These are phyloP conservation scores for Uropsilus gracilis DNA, from an alignment of 2,113 vertebrate species.

Conservation along the genomic window DNA sequence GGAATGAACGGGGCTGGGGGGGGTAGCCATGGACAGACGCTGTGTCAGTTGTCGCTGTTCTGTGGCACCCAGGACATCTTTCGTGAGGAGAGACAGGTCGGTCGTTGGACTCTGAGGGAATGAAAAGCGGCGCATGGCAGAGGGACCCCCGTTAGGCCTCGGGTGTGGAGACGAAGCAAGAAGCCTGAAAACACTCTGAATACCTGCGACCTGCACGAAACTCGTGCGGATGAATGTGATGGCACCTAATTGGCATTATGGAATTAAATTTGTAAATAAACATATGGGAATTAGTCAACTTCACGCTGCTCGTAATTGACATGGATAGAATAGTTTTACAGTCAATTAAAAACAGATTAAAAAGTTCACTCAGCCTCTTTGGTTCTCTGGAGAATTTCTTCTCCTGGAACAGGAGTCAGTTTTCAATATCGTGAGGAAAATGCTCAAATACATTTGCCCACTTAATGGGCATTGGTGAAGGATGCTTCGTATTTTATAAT, in stretches of 20 bases:
- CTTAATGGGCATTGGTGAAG: background rate
- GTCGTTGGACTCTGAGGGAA: background rate
- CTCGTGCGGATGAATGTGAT: conserved; percentile 13
- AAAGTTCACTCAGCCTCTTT: background rate
- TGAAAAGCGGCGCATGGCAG: background rate
- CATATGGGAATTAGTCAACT: conserved; percentile 17
- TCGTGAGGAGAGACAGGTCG: background rate
- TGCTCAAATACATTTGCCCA: background rate
- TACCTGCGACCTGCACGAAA: background rate
- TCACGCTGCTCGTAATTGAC: conserved; percentile 24
- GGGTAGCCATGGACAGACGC: background rate
- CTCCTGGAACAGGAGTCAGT: background rate
- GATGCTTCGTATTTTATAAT: background rate
- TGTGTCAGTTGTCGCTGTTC: background rate
- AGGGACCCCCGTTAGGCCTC: background rate
- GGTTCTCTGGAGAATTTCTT: background rate
- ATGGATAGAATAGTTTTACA: conserved; percentile 22
- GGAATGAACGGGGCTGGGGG: too few relatives aligned
- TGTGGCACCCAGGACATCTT: background rate
- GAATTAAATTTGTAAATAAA: conserved; percentile 66
- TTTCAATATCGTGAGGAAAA: background rate
- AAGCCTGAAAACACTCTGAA: conserved; percentile 13
- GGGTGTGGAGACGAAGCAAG: background rate
- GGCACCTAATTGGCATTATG: conserved; percentile 15
- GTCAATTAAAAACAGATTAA: background rate